Conservation (phyloP, 1,140 invertebrate genomes). For the Aphis craccivora region DNA sequence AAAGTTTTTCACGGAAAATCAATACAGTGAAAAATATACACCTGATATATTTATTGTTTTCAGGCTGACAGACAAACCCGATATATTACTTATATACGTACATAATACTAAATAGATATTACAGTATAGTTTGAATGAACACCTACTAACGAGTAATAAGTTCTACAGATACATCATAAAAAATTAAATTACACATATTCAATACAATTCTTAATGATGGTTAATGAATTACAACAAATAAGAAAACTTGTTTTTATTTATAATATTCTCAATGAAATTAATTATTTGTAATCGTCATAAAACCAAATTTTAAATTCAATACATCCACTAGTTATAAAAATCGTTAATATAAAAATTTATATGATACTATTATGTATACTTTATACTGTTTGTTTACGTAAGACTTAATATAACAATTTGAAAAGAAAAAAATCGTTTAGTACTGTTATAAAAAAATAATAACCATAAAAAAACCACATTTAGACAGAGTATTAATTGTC, state of each 20-base stretch:
- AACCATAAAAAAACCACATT: constrained; percentile 11
- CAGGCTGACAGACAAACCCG: not conserved
- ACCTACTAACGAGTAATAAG: not conserved
- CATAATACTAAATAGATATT: too few relatives aligned
- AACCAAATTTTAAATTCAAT: not conserved
- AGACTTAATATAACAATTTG: not conserved
- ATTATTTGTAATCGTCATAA: not conserved
- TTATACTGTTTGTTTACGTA: not conserved
- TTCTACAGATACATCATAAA: not conserved
- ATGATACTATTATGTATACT: not conserved
- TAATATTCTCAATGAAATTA: not conserved
- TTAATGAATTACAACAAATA: not conserved
- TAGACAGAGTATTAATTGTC: not conserved
- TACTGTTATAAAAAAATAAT: constrained; percentile 13
- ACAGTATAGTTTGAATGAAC: not conserved
- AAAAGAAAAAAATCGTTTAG: not conserved
- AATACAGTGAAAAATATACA: not conserved
- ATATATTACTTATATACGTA: not conserved
- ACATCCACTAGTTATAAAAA: not conserved
- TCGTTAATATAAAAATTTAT: not conserved
- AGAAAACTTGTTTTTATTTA: not conserved
- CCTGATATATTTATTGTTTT: not conserved
- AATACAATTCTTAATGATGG: not conserved
- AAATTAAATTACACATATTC: not conserved
- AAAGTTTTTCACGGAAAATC: not conserved